Evolutionary conservation across 1,140 invertebrate species (phyloP), one percentile per base, ranked within the genome.

Genomic region (Chelonus insularis): DNA sequence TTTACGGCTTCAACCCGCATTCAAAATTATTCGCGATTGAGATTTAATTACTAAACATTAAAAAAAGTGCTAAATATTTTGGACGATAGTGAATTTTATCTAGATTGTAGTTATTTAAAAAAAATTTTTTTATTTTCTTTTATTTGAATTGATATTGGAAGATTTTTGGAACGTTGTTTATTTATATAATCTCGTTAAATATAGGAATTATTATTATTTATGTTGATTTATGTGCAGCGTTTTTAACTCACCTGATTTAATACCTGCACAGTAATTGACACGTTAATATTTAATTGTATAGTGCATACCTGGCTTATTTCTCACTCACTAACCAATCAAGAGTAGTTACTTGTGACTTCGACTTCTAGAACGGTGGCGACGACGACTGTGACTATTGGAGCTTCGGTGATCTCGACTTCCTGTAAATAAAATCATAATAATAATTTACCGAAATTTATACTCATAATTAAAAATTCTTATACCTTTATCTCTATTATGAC

Each of bases 281-380:
- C 75, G 78, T 77, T 78, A 78, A 79, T 73, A 70, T 81, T 77
- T 50, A 69, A 78, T 75, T 66, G 63, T 77, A 74, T 79, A 72
- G 71, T 82, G 77, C 80, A 80, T 82, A 82, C 80, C 80, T 82
- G 77, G 72, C 57, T 79, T 68, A 72, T 64, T 79, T 75, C 76
- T 79, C 78, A 80, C 75, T 81, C 79, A 82, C 80, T 82, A 82
- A 82, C 80, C 79, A 81, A 80, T 81, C 80, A 80, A 80, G 79
- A 75, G 74, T 78, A 73, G 78, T 80, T 82, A 80, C 74, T 82
- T 80, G 78, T 73, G 78, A 82, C 77, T 80, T 76, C 77, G 76
- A 74, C 78, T 82, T 76, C 78, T 70, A 56, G 80, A 81, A 58
- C 80, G 78, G 65, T 81, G 76, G 47, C 80, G 75, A 48, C 77